phyloP scores from a whole-genome alignment of 2,113 vertebrate genomes.

The Megaceryle torquata region DNA sequence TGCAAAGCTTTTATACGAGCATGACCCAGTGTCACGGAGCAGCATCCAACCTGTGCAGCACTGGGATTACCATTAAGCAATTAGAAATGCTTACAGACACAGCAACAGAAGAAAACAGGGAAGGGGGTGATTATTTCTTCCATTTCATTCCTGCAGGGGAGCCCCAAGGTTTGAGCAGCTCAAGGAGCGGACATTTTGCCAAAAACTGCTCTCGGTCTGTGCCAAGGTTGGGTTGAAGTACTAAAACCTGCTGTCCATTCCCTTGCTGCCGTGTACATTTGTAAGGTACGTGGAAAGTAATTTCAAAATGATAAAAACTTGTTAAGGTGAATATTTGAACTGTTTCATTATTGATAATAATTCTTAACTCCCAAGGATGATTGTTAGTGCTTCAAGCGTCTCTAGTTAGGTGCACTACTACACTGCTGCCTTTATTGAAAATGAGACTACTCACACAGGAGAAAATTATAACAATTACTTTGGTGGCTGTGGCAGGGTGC shows the following conservation, averaged over 20 bases:
- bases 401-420: neutral
- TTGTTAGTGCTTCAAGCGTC: neutral
- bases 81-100: neutral
- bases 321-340: neutral
- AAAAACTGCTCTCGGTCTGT: fast-evolving
- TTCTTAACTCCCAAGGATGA: neutral
- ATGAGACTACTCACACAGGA: neutral
- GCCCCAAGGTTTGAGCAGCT: neutral
- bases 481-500: neutral
- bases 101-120: neutral
- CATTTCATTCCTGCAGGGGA: neutral
- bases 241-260: neutral
- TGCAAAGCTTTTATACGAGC: neutral
- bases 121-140: neutral
- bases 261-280: neutral
- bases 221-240: neutral
- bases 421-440: neutral
- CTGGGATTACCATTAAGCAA: neutral
- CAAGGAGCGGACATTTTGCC: neutral
- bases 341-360: neutral
- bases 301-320: neutral
- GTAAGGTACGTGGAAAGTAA: neutral
- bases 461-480: neutral
- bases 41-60: neutral
- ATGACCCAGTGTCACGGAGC: neutral